Conservation (phyloP, 2,797 vertebrate genomes). For the Lophius americanus region DNA sequence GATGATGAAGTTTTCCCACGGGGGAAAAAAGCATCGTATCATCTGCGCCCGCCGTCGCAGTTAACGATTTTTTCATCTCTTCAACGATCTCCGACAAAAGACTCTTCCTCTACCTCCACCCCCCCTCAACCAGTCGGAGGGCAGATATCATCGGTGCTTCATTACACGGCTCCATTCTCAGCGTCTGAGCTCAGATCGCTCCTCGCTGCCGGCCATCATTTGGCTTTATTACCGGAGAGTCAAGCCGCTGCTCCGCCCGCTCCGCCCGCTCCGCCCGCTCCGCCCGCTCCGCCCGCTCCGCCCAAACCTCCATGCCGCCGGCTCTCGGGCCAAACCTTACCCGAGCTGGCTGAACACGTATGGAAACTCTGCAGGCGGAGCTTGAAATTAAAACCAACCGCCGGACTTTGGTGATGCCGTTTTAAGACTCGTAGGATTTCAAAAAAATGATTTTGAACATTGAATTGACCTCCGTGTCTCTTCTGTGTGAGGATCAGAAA, state of each 20-base stretch:
- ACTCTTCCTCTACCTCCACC: conserved; percentile 28
- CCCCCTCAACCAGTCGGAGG: conserved; percentile 42
- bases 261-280: conserved; percentile 42
- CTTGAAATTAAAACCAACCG: conserved; percentile 55
- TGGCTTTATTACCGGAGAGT: conserved; percentile 59
- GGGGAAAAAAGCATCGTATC: conserved; percentile 28
- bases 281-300: conserved; percentile 41
- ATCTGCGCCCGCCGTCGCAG: conserved; percentile 16
- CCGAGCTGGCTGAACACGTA: conserved; percentile 42
- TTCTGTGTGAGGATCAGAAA: too few relatives aligned
- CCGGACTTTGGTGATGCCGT: conserved; percentile 37
- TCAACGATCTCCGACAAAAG: conserved; percentile 47
- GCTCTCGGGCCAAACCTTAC: conserved; percentile 51
- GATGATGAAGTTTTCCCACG: conserved; percentile 35
- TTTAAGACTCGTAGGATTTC: conserved; percentile 41
- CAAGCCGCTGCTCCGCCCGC: conserved; percentile 55
- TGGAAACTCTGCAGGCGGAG: conserved; percentile 42
- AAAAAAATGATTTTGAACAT: neutral
- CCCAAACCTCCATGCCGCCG: conserved; percentile 46
- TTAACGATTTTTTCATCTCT: conserved; percentile 48
- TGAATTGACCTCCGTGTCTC: too few relatives aligned
- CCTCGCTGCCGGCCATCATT: conserved; percentile 67
- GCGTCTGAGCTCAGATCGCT: conserved; percentile 57
- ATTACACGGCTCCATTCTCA: conserved; percentile 71
- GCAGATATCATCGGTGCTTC: conserved; percentile 69